Base-by-base conservation (phyloP, 2,797 vertebrate species). In the Takifugu rubripes region DNA sequence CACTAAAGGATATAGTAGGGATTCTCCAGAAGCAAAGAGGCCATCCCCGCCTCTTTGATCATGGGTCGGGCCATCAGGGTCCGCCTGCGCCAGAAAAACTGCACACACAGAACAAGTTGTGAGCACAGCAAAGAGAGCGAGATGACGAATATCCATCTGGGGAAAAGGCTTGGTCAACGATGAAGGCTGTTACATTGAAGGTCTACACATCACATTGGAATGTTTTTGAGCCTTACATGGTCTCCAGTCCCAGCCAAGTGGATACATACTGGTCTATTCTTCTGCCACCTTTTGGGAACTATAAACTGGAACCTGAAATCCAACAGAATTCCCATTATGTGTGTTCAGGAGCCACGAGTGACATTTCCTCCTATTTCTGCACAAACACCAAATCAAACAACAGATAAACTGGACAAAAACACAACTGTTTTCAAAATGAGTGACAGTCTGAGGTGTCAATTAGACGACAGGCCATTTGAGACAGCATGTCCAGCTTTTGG, bases 171-270 rank as follows among this genome's bases (percentile, higher is more conserved):
- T 10, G 10, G 8, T 9, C 8, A 33, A 33, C 6, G 14, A 15
- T 15, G 5, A 44, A 44, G 43, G 15, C 15, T n/a, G 43, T 14
- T 44, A 15, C 43, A 44, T 14, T 1, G 29, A 31, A 31, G 29
- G 29, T 31, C 7, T 31, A 31, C 29, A 31, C 29, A 31, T 33
- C 31, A 33, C 21, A 10, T 10, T 33, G 8, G 31, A 33, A 33
- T 10, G 1, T 11, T 33, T 21, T 9, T 33, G 31, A 12, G 14
- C 43, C 95, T 94, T 83, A 98, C 97, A 24, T 99, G 97, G 75
- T 99, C 97, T 87, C 96, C 97, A 48, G 96, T 99, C 77, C 97
- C 97, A 46, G 97, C 97, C 79, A 99, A 76, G 77, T 99, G 97
- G 82, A 99, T 94, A 64, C 96, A 98, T 47, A 98, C 96, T 42